A percentile compares a stretch with the other conserved stretches of the same genome.
Conservation (phyloP, 2,888 invertebrate species). For the Penaeus monodon region DNA sequence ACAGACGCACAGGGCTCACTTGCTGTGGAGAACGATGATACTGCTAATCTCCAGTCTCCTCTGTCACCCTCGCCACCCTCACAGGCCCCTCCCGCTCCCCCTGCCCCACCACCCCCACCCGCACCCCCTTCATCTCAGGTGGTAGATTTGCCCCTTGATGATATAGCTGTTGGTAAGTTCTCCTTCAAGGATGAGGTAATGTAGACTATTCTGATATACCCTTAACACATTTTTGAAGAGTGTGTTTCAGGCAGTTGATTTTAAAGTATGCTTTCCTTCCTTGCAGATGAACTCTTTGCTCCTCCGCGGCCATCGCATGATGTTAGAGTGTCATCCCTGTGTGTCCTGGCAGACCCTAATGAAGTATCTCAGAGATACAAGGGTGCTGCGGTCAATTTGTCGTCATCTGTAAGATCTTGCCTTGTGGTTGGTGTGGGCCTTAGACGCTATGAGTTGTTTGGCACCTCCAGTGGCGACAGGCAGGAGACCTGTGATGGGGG, state of each 20-base stretch:
- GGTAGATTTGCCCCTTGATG: conserved; percentile 61
- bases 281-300: conserved; percentile 64
- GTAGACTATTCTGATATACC: too few species aligned
- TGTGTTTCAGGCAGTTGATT: neutral
- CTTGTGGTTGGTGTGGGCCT: conserved; percentile 69
- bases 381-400: conserved; percentile 25
- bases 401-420: conserved; percentile 67
- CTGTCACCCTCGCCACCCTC: conserved; percentile 8
- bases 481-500: conserved; percentile 54
- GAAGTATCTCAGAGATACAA: conserved; percentile 45
- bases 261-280: neutral
- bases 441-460: conserved; percentile 61
- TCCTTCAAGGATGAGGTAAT: too few species aligned
- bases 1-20: conserved; percentile 19
- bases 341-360: conserved; percentile 49
- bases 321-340: conserved; percentile 57
- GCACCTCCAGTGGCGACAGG: conserved; percentile 44
- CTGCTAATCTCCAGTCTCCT: neutral
- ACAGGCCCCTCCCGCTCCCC: conserved; percentile 28
- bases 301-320: conserved; percentile 67
- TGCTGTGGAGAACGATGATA: conserved; percentile 12
- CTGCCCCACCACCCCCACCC: conserved; percentile 42
- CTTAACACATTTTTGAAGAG: too few species aligned
- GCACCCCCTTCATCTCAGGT: conserved; percentile 49
- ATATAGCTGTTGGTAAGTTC: conserved; percentile 64